Conservation (phyloP, 2,113 vertebrate species). For the Nematolebias whitei region DNA sequence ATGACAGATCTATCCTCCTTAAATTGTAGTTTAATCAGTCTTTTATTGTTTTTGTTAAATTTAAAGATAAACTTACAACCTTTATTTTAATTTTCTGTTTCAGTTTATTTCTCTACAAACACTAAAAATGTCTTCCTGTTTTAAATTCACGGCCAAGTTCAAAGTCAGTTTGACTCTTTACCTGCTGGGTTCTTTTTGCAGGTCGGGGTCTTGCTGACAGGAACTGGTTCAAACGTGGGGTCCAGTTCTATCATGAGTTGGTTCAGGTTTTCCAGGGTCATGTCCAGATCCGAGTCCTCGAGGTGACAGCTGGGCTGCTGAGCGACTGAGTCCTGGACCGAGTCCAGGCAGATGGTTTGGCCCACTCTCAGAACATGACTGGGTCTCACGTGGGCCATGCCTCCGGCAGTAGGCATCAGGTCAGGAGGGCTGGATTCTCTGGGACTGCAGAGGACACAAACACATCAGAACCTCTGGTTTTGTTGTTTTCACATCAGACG, state of each 20-base stretch:
- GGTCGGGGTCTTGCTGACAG: conserved; percentile 15
- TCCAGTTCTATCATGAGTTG: conserved; percentile 86
- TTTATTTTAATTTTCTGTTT: background rate
- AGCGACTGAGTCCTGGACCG: conserved; percentile 5
- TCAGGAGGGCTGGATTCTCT: conserved; percentile 32
- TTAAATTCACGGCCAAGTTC: no score
- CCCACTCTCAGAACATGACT: conserved; percentile 83
- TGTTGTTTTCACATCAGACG: no score
- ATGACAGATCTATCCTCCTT: no score
- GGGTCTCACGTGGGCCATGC: conserved; percentile 81
- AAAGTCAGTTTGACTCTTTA: conserved; percentile 41
- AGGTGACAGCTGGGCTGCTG: conserved; percentile 3
- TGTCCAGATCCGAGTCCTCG: conserved; percentile 63
- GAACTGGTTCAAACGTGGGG: conserved; percentile 80
- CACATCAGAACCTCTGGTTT: conserved; percentile 38
- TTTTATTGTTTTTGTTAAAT: no score
- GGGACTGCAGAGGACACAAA: conserved; percentile 30
- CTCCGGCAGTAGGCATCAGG: conserved; percentile 62
- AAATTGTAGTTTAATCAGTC: no score
- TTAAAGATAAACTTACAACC: no score
- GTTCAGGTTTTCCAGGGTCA: conserved; percentile 84
- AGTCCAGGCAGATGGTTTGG: conserved; percentile 77
- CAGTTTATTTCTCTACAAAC: no score
- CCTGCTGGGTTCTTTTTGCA: conserved; percentile 52
- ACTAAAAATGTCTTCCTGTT: no score